Evolutionary conservation across 2,888 invertebrate genomes (phyloP).

Genomic region (Amphipyra tragopoginis): DNA sequence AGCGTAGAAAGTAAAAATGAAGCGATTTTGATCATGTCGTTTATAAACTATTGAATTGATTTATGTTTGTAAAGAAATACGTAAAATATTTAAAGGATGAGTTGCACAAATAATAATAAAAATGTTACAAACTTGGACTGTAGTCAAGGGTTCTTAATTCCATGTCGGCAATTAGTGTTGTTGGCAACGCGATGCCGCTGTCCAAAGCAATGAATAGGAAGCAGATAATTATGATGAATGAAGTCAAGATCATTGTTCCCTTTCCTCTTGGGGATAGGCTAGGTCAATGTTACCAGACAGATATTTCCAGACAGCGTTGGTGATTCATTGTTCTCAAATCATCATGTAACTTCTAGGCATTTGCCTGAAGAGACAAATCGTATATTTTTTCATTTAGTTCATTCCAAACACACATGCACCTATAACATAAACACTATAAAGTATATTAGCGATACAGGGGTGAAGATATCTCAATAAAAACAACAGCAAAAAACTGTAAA

Average conservation of each 20-base stretch:
- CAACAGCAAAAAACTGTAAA: neutral
- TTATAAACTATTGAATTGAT: neutral
- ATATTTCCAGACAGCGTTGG: too few relatives aligned
- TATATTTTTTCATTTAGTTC: too few relatives aligned
- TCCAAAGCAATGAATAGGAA: constrained; percentile 39
- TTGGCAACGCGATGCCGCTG: constrained; percentile 38
- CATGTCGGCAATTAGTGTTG: constrained; percentile 35
- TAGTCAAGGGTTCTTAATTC: constrained; percentile 44
- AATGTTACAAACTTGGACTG: constrained; percentile 37
- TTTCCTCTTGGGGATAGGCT: constrained; percentile 19
- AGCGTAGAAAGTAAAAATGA: constrained; percentile 3
- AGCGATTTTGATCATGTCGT: neutral
- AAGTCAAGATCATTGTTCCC: constrained; percentile 38
- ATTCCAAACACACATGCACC: neutral
- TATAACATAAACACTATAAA: constrained; percentile 11
- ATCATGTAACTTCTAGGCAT: too few relatives aligned
- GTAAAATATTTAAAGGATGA: constrained; percentile 26
- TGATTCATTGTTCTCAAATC: too few relatives aligned
- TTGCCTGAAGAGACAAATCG: too few relatives aligned
- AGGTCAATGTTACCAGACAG: constrained; percentile 10
- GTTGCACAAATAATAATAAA: constrained; percentile 18
- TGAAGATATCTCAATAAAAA: constrained; percentile 5
- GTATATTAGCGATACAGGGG: constrained; percentile 15
- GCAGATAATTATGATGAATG: constrained; percentile 38
- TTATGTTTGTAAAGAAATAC: constrained; percentile 4